Evolutionary conservation across 2,888 invertebrate species (phyloP), one percentile per base, ranked within the genome.

Genomic region (Drosophila paramelanica): DNA sequence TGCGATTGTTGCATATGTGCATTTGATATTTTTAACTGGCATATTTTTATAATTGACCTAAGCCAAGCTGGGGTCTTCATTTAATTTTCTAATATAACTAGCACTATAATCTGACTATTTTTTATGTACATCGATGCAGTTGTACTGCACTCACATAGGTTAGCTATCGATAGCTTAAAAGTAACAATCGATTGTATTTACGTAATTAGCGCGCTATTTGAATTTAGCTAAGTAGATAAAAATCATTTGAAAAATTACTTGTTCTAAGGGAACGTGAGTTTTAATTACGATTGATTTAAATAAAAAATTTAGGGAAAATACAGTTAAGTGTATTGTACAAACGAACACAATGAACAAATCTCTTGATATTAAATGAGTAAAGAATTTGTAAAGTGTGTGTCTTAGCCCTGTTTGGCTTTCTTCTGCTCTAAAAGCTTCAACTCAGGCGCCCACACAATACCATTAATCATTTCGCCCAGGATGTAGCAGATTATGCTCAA

Each of bases 381-480:
- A 43, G 53, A 13, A 3, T 3, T 38, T 7, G 4, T 31, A 38
- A 72, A 13, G 31, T 31, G 20, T 10, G 20, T 38, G 17, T 3
- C 33, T 51, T 73, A 86, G 17, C 68, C 42, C 20, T 73, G 58
- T 14, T 83, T 83, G 3, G 47, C 31, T 7, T 72, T 74, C 20
- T 70, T 67, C 23, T 76, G 68, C 43, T 75, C 50, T 13, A 82
- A 59, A 20, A 93, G 89, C 78, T 93, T 93, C 20, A 94, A 92
- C 89, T 94, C 94, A 81, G 94, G 94, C 90, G 94, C 94, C 97
- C 97, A 97, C 65, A 96, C 91, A 71, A 94, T 91, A 70, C 92
- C 93, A 90, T 97, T 96, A 36, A 96, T 82, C 64, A 93, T 93
- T 89, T 97, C 96, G 23, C 97, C 97, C 36, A 94, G 73, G 55